Evolutionary conservation across 2,888 invertebrate species (phyloP).

Genomic region (Silvanus unidentatus): DNA sequence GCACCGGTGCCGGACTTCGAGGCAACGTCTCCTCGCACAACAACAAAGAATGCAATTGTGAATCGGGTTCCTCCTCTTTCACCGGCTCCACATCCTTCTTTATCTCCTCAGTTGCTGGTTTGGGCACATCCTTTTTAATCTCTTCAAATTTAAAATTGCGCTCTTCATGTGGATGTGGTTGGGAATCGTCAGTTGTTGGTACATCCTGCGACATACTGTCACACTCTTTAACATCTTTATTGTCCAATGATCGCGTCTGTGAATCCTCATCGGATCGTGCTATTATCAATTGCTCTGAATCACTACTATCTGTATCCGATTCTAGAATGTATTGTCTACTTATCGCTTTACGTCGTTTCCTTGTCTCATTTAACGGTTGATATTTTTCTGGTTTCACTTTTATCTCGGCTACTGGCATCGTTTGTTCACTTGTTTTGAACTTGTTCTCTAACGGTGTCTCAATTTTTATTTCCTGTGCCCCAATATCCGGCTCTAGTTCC

Average conservation of each 20-base stretch:
- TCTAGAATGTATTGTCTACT: conserved; percentile 51
- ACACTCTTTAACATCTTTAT: conserved; percentile 32
- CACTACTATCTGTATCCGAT: conserved; percentile 58
- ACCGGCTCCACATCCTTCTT: conserved; percentile 24
- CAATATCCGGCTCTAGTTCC: conserved; percentile 10
- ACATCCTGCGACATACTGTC: conserved; percentile 27
- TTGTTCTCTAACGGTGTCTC: not conserved
- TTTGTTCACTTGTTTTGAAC: not conserved
- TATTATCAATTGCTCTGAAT: conserved; percentile 60
- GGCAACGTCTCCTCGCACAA: conserved; percentile 88
- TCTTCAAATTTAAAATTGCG: conserved; percentile 40
- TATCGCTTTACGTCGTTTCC: conserved; percentile 38
- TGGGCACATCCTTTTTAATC: conserved; percentile 11
- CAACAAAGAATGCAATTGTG: conserved; percentile 62
- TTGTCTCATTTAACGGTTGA: conserved; percentile 14
- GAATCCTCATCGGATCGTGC: conserved; percentile 46
- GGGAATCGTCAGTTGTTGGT: conserved; percentile 33
- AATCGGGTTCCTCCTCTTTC: conserved; percentile 53
- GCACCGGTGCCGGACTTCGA: conserved; percentile 74
- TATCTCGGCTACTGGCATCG: not conserved
- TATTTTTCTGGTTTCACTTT: conserved; percentile 1
- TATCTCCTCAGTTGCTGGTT: conserved; percentile 19
- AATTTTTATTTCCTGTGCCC: conserved; percentile 12
- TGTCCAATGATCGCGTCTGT: conserved; percentile 28
- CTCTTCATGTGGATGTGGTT: conserved; percentile 30